Base-by-base conservation (phyloP, 1,140 invertebrate genomes). In the Mycetomoellerius zeteki region DNA sequence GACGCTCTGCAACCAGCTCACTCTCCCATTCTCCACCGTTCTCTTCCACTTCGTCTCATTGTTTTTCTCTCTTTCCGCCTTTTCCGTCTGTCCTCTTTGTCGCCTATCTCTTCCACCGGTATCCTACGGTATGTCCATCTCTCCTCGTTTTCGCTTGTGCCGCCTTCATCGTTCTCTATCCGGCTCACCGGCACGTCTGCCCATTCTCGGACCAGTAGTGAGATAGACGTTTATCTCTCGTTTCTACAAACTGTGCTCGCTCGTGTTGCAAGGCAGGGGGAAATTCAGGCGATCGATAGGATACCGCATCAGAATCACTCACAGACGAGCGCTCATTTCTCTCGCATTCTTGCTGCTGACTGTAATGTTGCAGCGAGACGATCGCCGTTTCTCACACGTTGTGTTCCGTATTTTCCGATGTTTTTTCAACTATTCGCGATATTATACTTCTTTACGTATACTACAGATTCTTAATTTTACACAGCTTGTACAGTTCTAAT, bases 161-260 rank as follows among this genome's bases (percentile, higher is more conserved):
- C 56, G 24, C 78, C 80, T 86, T 72, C 85, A 84, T 73, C 71
- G 85, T 88, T 71, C 88, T 85, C 80, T 65, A 67, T 62, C 21
- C 52, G 60, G n/a, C 78, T 65, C 62, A 47, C 64, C 75, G 64
- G 69, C 75, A 88, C 77, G 84, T 86, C 62, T 71, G 67, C 56
- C 72, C 65, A 47, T 80, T 86, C 85, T 82, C 77, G 54, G 64
- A 73, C 77, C 62, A 33, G 85, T n/a, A 67, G 75, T 14, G 64
- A 86, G 77, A 86, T 84, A 69, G 86, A 85, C 73, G 86, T 85
- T 87, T 85, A 87, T 87, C 86, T 73, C 80, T 33, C 52, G 65
- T 73, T 72, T 82, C 77, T 86, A 81, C 85, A 86, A 86, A 71
- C 73, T 50, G 37, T 37, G 47, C 67, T 82, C 65, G 78, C 58